Evolutionary conservation across 1,140 invertebrate species (phyloP).

Genomic region (Calliphora vicina): DNA sequence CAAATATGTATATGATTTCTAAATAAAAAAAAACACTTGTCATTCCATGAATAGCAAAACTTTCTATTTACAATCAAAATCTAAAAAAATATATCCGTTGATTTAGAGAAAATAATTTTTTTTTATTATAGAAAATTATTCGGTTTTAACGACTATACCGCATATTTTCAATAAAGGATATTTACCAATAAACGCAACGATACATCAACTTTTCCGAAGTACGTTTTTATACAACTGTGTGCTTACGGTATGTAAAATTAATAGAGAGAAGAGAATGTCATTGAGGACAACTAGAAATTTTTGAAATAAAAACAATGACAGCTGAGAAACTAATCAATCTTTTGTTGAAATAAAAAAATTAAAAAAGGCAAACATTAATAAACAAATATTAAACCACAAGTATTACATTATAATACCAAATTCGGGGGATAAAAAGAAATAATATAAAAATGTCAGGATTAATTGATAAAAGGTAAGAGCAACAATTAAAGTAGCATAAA

Average conservation of each 20-base stretch:
- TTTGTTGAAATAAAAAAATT: not conserved
- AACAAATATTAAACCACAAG: not conserved
- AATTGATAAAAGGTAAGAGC: slow-evolving; percentile 38
- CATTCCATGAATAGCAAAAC: too few relatives aligned
- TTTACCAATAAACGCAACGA: too few relatives aligned
- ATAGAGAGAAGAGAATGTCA: not conserved
- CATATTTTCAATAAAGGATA: too few relatives aligned
- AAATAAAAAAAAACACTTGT: too few relatives aligned
- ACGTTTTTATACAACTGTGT: not conserved
- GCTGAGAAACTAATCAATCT: not conserved
- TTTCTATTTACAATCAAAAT: too few relatives aligned
- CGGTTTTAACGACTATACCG: not conserved
- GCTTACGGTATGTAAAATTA: not conserved
- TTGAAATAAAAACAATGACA: slow-evolving; percentile 7
- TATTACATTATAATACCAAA: not conserved
- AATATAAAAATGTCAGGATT: slow-evolving; percentile 32
- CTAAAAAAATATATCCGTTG: too few relatives aligned
- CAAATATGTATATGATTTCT: too few relatives aligned
- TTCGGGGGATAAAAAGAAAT: not conserved
- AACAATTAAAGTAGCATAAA: not conserved
- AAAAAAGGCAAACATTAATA: not conserved
- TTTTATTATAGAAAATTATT: too few relatives aligned
- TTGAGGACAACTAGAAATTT: not conserved
- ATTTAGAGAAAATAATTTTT: too few relatives aligned
- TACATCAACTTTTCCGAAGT: not conserved